Evolutionary conservation across 37 sponge, comb jelly and placozoan species (phyloP).

Genomic region (Theonella swinhoei): DNA sequence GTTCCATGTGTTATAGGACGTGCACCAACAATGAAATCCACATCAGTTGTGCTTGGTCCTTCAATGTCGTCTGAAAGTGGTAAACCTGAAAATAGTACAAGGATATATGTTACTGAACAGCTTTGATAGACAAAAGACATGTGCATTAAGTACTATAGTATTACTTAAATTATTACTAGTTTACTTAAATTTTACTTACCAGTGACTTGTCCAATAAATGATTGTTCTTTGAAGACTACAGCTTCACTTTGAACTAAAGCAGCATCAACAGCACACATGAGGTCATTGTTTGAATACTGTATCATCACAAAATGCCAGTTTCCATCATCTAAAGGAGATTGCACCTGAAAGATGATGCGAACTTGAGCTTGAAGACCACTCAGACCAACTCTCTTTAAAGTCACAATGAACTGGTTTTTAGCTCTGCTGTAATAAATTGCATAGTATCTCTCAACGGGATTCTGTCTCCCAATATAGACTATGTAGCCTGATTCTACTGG

Average conservation of each 20-base stretch:
- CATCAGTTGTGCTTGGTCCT: slow-evolving; percentile 25
- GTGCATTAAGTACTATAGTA: too few species aligned
- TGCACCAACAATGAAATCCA: slow-evolving; percentile 55
- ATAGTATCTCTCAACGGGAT: slow-evolving; percentile 65
- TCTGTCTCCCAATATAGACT: slow-evolving; percentile 26
- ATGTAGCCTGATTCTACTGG: slow-evolving; percentile 58
- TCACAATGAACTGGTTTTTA: slow-evolving; percentile 42
- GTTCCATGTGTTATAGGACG: slow-evolving; percentile 31
- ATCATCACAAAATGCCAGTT: slow-evolving; percentile 70
- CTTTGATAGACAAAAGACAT: too few species aligned
- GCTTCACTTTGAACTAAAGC: slow-evolving; percentile 15
- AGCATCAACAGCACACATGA: slow-evolving; percentile 60
- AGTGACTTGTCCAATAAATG: slow-evolving; percentile 42
- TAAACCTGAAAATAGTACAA: slow-evolving; percentile 23
- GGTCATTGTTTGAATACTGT: slow-evolving; percentile 16
- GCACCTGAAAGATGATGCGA: slow-evolving; percentile 60
- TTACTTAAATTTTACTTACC: too few species aligned
- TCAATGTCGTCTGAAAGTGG: slow-evolving; percentile 58
- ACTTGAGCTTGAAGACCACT: slow-evolving; percentile 52
- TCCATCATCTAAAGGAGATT: slow-evolving; percentile 45
- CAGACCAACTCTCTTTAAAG: slow-evolving; percentile 34
- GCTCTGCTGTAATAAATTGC: slow-evolving; percentile 41
- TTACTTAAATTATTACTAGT: too few species aligned
- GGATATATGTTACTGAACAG: not conserved
- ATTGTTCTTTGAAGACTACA: slow-evolving; percentile 43